phyloP scores from a whole-genome alignment of 2,113 vertebrate genomes.

The Cryptotis parvus region DNA sequence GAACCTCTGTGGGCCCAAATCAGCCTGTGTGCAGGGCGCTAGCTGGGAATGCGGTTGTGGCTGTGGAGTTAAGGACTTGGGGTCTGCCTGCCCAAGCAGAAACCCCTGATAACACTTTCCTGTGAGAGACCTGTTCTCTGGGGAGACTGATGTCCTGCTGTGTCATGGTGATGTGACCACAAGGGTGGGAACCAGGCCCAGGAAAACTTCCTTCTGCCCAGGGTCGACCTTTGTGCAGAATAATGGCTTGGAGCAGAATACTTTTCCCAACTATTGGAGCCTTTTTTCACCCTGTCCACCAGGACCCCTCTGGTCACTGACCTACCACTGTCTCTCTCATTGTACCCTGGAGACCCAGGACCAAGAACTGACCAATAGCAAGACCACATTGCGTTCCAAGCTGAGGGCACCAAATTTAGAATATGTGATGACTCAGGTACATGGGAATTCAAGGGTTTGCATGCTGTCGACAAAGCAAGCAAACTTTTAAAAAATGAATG shows the following conservation, averaged over 20 bases:
- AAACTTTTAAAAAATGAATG: constrained; percentile 54
- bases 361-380: constrained; percentile 3
- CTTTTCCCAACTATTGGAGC: constrained; percentile 66
- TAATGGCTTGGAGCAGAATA: constrained; percentile 26
- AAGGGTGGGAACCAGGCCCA: constrained; percentile 76
- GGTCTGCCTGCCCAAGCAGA: background rate
- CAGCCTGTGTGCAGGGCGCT: background rate
- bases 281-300: constrained; percentile 55
- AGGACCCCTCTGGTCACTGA: constrained; percentile 37
- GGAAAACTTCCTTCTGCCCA: constrained; percentile 77
- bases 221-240: constrained; percentile 69
- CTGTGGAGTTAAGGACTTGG: background rate
- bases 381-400: constrained; percentile 1
- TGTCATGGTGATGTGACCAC: constrained; percentile 71
- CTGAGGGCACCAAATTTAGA: constrained; percentile 67
- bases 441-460: constrained; percentile 73
- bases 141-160: constrained; percentile 75
- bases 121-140: constrained; percentile 81
- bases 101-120: constrained; percentile 71
- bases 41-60: constrained; percentile 13
- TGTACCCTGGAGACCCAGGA: constrained; percentile 53
- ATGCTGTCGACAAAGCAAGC: constrained; percentile 72
- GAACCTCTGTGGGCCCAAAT: background rate
- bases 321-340: constrained; percentile 37
- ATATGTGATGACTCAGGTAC: constrained; percentile 71